Base-by-base conservation (phyloP, 2,113 vertebrate genomes). In the Hylia prasina region DNA sequence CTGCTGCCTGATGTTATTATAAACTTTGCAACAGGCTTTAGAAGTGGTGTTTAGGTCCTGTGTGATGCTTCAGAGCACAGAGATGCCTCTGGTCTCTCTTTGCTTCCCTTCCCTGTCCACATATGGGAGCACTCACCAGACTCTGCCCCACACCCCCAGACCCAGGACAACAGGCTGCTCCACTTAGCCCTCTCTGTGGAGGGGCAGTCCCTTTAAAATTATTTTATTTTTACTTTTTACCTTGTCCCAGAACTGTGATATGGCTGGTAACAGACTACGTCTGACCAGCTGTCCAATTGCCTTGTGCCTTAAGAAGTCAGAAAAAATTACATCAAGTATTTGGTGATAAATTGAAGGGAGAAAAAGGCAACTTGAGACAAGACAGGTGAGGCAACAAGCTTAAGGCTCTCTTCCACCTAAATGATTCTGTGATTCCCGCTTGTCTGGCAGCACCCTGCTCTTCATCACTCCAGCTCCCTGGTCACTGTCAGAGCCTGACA, bases 151-250 rank as follows among this genome's bases (percentile, higher is more conserved):
- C 7, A 48, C 13, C 9, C 5, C 5, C 10, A 20, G 24, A 22
- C 42, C 28, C 1, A 4, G 33, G 44, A 39, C 33, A 72, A 20
- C 33, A 31, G 40, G 24, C 48, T 66, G 39, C 21, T 89, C 24
- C 51, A 16, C 2, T 82, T 76, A 47, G 0, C 30, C 24, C 17
- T 68, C 17, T 76, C 30, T 8, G 1, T 6, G 11, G 19, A 87
- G 21, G 6, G 7, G 3, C 1, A 45, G 0, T 54, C 69, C 39
- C 35, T 53, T 76, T 45, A 20, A n/a, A 73, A 51, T 61, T 0
- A n/a, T 3, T 61, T 47, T 16, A 6, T 45, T 90, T 77, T 72
- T 80, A 2, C 19, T 56, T 57, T 9, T 11, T 40, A 19, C 20
- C 7, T 56, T 61, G 15, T 65, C 31, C 16, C 24, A 7, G 17